Evolutionary conservation across 2,888 invertebrate species (phyloP).

Genomic region (Chrysodeixis includens): DNA sequence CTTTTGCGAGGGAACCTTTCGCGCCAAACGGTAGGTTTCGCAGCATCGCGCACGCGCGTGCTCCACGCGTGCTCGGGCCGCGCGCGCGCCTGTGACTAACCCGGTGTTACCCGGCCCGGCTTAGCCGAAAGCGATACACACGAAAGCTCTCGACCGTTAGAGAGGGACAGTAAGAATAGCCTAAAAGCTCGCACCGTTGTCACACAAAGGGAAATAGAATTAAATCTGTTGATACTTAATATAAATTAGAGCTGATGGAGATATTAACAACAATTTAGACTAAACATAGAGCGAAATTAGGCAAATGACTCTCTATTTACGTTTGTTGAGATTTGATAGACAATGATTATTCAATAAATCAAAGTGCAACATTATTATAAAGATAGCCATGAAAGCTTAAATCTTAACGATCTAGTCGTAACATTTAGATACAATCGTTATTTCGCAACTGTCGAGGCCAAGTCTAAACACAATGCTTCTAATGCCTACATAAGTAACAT

Average conservation of each 20-base stretch:
- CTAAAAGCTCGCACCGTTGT: conserved; percentile 72
- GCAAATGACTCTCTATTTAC: background rate
- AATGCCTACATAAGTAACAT: conserved; percentile 20
- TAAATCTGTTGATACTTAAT: conserved; percentile 63
- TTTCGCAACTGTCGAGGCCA: conserved; percentile 33
- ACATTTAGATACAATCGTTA: conserved; percentile 24
- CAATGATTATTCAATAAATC: conserved; percentile 6
- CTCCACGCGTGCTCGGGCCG: conserved; percentile 75
- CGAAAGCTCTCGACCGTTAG: conserved; percentile 79
- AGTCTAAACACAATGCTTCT: conserved; percentile 23
- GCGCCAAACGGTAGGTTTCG: conserved; percentile 46
- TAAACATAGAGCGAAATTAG: conserved; percentile 6
- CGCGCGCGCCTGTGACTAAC: conserved; percentile 85
- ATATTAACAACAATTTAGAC: conserved; percentile 26
- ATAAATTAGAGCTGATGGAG: conserved; percentile 55
- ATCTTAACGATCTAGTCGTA: conserved; percentile 22
- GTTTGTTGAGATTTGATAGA: background rate
- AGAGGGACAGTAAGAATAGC: conserved; percentile 72
- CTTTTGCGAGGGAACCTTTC: conserved; percentile 55
- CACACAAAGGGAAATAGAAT: conserved; percentile 69
- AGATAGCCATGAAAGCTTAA: conserved; percentile 3
- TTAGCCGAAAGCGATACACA: conserved; percentile 74
- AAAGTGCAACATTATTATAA: conserved; percentile 5
- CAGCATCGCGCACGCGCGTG: conserved; percentile 57
- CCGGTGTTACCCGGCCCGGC: conserved; percentile 62